phyloP scores from a whole-genome alignment of 2,888 invertebrate species.

The Strigamia transsilvanica region DNA sequence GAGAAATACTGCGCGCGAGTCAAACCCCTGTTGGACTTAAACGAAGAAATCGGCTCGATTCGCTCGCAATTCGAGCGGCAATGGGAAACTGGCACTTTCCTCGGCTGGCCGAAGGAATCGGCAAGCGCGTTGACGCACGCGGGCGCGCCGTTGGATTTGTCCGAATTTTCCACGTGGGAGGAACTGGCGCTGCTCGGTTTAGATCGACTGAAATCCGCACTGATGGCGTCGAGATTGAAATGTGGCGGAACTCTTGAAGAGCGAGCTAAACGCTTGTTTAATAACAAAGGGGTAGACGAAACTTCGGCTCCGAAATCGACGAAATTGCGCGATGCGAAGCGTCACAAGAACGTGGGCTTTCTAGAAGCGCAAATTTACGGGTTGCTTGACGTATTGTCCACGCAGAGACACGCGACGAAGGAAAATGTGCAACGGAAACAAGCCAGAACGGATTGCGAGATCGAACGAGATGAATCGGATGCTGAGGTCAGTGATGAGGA shows the following conservation, averaged over 20 bases:
- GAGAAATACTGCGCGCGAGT: conserved; percentile 82
- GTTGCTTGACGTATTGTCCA: conserved; percentile 81
- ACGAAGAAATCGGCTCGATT: conserved; percentile 78
- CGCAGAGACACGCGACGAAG: conserved; percentile 86
- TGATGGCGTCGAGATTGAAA: conserved; percentile 95
- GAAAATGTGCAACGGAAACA: conserved; percentile 99
- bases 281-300: conserved; percentile 86
- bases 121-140: conserved; percentile 88
- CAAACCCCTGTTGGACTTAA: conserved; percentile 84
- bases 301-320: conserved; percentile 89
- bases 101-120: conserved; percentile 96
- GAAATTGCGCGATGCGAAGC: conserved; percentile 69
- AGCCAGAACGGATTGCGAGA: conserved; percentile 91
- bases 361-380: conserved; percentile 90
- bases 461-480: conserved; percentile 91
- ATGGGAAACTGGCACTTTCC: conserved; percentile 89
- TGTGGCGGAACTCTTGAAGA: conserved; percentile 99
- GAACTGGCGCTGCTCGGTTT: conserved; percentile 96
- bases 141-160: conserved; percentile 97
- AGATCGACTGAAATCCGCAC: conserved; percentile 95
- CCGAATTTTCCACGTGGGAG: conserved; percentile 96
- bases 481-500: conserved; percentile 72
- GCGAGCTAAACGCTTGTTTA: conserved; percentile 93
- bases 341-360: conserved; percentile 85
- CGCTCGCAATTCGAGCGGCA: conserved; percentile 82